phyloP scores from a whole-genome alignment of 1,140 invertebrate genomes.

The Drosophila melanica region DNA sequence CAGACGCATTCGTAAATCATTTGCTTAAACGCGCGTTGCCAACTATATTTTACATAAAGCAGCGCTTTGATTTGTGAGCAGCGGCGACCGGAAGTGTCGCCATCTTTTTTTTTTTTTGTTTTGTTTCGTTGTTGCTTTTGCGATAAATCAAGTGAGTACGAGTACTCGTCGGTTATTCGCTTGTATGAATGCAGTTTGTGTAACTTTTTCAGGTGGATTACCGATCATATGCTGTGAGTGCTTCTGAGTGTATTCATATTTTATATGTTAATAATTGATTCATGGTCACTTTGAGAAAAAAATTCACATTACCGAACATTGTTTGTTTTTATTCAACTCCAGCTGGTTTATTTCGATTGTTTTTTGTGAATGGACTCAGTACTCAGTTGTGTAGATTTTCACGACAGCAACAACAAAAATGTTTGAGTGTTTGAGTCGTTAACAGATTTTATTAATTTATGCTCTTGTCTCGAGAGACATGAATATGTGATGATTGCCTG shows the following conservation, averaged over 20 bases:
- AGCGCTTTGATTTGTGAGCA: constrained; percentile 58
- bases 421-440: too few species aligned
- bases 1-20: constrained; percentile 74
- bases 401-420: too few species aligned
- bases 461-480: too few species aligned
- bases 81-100: constrained; percentile 60
- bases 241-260: neutral
- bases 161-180: constrained; percentile 27
- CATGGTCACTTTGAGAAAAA: too few species aligned
- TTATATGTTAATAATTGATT: too few species aligned
- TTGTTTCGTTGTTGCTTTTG: neutral
- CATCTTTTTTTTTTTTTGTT: constrained; percentile 41
- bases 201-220: too few species aligned
- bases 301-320: too few species aligned
- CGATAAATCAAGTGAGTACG: constrained; percentile 59
- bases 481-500: neutral
- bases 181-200: constrained; percentile 10
- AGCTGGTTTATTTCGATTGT: too few species aligned
- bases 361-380: neutral
- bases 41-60: constrained; percentile 74
- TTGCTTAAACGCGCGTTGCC: constrained; percentile 66
- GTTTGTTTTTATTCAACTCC: too few species aligned
- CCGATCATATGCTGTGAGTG: neutral
- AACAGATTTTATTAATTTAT: neutral
- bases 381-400: neutral